These are phyloP conservation scores for Diceros bicornis DNA, from an alignment of 2,797 vertebrate species.

Conservation along the genomic window DNA sequence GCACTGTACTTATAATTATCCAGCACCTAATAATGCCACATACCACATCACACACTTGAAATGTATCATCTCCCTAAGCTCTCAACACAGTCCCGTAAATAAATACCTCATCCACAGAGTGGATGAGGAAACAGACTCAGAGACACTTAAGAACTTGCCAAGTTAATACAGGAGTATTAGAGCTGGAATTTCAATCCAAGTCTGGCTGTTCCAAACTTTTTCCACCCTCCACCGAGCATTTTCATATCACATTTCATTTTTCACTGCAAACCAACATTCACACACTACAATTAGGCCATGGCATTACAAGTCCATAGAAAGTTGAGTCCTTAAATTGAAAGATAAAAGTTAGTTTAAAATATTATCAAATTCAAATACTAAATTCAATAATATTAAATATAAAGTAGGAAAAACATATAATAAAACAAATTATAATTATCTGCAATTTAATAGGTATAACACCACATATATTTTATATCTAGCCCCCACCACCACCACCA, in stretches of 20 bases:
- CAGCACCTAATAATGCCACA: background rate
- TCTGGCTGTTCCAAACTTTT: background rate
- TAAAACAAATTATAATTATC: slow-evolving; percentile 1
- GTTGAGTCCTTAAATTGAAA: background rate
- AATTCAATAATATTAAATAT: background rate
- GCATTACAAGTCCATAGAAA: background rate
- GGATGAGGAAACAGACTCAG: background rate
- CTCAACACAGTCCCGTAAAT: background rate
- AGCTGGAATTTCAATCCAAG: background rate
- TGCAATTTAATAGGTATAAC: background rate
- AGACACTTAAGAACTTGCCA: background rate
- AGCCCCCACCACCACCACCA: background rate
- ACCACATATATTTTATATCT: background rate
- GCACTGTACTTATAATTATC: background rate
- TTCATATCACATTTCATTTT: background rate
- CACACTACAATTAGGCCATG: background rate
- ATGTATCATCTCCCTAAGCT: background rate
- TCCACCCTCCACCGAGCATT: background rate
- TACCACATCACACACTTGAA: background rate
- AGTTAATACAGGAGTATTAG: background rate
- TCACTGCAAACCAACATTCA: background rate
- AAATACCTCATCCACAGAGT: background rate
- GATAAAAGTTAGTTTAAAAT: background rate
- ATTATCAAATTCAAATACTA: background rate
- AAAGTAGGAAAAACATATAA: background rate